Evolutionary conservation across 2,113 vertebrate species (phyloP), one percentile per base, ranked within the genome.

Genomic region (Polyodon spathula): DNA sequence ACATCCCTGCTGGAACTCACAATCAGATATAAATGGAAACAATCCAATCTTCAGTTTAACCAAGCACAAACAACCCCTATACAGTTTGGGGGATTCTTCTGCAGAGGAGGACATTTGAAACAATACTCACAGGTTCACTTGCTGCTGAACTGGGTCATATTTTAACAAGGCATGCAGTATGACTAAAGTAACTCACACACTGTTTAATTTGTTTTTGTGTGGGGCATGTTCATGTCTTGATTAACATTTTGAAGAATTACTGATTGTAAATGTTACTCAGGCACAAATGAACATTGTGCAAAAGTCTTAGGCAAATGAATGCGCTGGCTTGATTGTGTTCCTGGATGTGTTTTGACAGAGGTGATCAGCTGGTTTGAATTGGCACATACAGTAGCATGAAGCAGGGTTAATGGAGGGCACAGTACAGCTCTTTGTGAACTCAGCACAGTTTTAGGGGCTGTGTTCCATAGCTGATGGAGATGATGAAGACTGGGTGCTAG

Each of bases 301-400:
- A 27, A 27, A 27, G 37, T n/a, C 42, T 51, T 39, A 17, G 43
- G 6, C 8, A 52, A 60, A 44, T 38, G 5, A 37, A 51, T 50
- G 51, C 40, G n/a, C 17, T 10, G 52, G 41, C 11, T 50, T 44
- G 58, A 55, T 40, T 40, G 16, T 27, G 17, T 37, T 41, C 46
- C 74, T 66, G 56, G 57, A 67, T 63, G 14, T 60, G 40, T 43
- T 17, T 52, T 37, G 15, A 40, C 40, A 56, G 39, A 38, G 8
- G 37, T 12, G 51, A 58, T 54, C 44, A 68, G 66, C 66, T 15
- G 46, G 62, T 65, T 66, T 60, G 66, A 42, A 50, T 8, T 52
- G 57, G 53, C 54, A 16, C 12, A 50, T 10, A 50, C 5, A 27
- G 27, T 27, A 27, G 27, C 50, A 64, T 39, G 27, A 44, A 38